Percentiles rank a stretch among this genome's conserved stretches.
Conservation (phyloP, 2,113 vertebrate species). For the Tretioscincus oriximinensis region DNA sequence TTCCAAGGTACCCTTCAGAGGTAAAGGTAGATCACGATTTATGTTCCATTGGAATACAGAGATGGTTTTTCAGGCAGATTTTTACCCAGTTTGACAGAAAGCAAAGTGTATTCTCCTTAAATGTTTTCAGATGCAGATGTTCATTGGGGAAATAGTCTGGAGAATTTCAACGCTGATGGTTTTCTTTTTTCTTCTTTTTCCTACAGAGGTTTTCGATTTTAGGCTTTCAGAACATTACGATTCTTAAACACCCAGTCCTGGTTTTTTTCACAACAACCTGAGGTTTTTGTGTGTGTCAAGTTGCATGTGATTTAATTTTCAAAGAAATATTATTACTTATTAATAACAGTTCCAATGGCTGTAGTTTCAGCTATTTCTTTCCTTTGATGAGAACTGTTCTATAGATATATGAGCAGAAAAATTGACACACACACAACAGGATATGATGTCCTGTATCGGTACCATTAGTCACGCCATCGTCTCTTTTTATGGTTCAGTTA, state of each 20-base stretch:
- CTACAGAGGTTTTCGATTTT: constrained; percentile 33
- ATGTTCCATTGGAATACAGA: constrained; percentile 40
- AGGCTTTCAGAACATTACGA: constrained; percentile 31
- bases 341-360: constrained; percentile 53
- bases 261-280: constrained; percentile 34
- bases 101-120: constrained; percentile 37
- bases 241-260: constrained; percentile 33
- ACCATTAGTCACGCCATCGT: constrained; percentile 26
- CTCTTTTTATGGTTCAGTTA: neutral
- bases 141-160: constrained; percentile 34
- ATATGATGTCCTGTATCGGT: constrained; percentile 28
- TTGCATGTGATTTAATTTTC: constrained; percentile 44
- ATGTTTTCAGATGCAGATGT: constrained; percentile 33
- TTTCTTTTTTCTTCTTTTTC: neutral
- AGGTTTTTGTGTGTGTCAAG: constrained; percentile 40
- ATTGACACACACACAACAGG: constrained; percentile 33
- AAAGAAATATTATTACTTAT: constrained; percentile 34
- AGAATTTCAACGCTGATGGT: constrained; percentile 44
- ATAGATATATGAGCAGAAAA: constrained; percentile 46
- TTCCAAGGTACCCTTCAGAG: constrained; percentile 35
- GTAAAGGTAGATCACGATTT: constrained; percentile 28
- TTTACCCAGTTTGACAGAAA: constrained; percentile 43
- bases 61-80: constrained; percentile 31
- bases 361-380: constrained; percentile 41
- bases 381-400: constrained; percentile 32